Conservation (phyloP, 1,140 invertebrate genomes). For the Physella acuta region DNA sequence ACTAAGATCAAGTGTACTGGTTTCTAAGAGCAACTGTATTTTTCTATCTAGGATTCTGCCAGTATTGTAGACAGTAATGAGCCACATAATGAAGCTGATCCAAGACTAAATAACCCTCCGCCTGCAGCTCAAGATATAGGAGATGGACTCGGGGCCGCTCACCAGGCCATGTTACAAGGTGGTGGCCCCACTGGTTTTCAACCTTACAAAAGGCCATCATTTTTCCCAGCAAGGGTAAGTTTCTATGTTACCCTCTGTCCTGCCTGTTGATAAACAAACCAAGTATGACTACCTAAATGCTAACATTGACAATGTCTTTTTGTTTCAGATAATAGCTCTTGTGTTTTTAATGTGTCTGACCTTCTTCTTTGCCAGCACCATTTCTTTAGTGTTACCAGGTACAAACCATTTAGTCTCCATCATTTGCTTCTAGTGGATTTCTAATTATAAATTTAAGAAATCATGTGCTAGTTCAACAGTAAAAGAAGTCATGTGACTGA, state of each 20-base stretch:
- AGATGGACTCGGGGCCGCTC: constrained; percentile 61
- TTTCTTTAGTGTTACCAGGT: constrained; percentile 83
- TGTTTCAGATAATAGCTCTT: constrained; percentile 67
- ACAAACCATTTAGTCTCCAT: no score
- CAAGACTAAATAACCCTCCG: constrained; percentile 19
- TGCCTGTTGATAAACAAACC: neutral
- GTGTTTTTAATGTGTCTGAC: constrained; percentile 81
- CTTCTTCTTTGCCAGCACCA: constrained; percentile 77
- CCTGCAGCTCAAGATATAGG: constrained; percentile 31
- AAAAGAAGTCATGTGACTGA: no score
- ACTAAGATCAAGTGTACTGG: no score
- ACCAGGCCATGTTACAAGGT: constrained; percentile 64
- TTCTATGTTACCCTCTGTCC: neutral
- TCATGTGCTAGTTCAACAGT: no score
- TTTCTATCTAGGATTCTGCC: constrained; percentile 17
- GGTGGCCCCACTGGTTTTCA: constrained; percentile 72
- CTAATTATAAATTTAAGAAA: no score
- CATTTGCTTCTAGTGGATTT: no score
- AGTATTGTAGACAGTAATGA: constrained; percentile 17
- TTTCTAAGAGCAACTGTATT: no score
- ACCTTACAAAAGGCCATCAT: constrained; percentile 81
- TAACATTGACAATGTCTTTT: neutral
- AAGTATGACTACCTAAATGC: no score
- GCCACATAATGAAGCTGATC: constrained; percentile 7
- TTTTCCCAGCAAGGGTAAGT: constrained; percentile 76